Evolutionary conservation across 1,140 invertebrate genomes (phyloP).

Genomic region (Euschistus heros): DNA sequence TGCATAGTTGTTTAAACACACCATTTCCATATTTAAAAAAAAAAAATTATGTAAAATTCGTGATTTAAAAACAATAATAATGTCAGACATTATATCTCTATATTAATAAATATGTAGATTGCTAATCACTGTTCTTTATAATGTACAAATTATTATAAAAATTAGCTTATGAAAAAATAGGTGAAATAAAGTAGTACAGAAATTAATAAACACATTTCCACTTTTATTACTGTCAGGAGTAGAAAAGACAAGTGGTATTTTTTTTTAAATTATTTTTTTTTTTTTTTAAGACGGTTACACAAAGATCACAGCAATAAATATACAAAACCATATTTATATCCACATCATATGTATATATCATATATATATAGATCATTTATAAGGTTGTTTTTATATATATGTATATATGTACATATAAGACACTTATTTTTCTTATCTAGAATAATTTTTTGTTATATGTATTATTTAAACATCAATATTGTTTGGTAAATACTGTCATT

Average conservation of each 20-base stretch:
- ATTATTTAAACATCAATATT: not conserved
- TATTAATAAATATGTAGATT: not conserved
- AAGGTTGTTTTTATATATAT: slow-evolving; percentile 4
- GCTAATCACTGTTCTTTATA: not conserved
- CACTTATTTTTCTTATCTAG: slow-evolving; percentile 13
- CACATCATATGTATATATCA: slow-evolving; percentile 4
- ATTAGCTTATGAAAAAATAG: too few species aligned
- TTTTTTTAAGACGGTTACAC: slow-evolving; percentile 21
- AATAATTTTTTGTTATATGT: slow-evolving; percentile 2
- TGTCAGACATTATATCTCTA: too few species aligned
- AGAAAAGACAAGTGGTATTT: slow-evolving; percentile 21
- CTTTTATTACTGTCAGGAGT: slow-evolving; percentile 22
- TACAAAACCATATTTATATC: slow-evolving; percentile 23
- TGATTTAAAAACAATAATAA: not conserved
- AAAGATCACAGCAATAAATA: slow-evolving; percentile 24
- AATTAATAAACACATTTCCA: slow-evolving; percentile 17
- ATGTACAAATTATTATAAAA: not conserved
- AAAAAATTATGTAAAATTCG: too few species aligned
- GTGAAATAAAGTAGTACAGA: not conserved
- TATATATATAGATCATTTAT: slow-evolving; percentile 17
- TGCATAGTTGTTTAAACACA: too few species aligned
- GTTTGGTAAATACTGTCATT: not conserved
- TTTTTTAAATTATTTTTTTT: not conserved
- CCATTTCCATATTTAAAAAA: too few species aligned
- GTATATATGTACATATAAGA: slow-evolving; percentile 21